phyloP scores from a whole-genome alignment of 1,140 invertebrate species.

The Sesamia nonagrioides region DNA sequence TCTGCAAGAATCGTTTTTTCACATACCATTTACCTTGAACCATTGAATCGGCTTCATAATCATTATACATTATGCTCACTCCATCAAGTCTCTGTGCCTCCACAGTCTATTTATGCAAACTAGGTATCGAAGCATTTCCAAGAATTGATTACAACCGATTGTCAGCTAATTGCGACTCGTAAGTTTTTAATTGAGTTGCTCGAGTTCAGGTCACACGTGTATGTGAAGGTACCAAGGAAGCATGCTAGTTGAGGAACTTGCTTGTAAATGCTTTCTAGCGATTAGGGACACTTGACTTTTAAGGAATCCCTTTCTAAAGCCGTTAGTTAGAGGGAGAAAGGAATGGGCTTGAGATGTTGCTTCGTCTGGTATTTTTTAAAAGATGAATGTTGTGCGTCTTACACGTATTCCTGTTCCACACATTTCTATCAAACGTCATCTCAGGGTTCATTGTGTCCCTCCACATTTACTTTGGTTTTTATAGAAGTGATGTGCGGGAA shows the following conservation, averaged over 20 bases:
- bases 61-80: neutral
- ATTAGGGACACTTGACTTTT: neutral
- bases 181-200: neutral
- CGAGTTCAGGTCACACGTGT: neutral
- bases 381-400: too few relatives aligned
- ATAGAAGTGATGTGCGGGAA: too few relatives aligned
- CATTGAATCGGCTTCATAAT: neutral
- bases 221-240: neutral
- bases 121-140: neutral
- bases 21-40: neutral
- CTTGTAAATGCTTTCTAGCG: neutral
- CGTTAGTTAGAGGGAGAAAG: neutral
- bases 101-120: neutral
- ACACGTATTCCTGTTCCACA: too few relatives aligned
- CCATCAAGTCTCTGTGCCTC: too few relatives aligned
- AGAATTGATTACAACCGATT: conserved; percentile 34
- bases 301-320: neutral
- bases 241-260: neutral
- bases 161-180: conserved; percentile 4
- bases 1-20: neutral
- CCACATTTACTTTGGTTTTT: too few relatives aligned
- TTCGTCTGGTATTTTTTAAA: too few relatives aligned
- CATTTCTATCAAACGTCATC: too few relatives aligned
- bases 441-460: too few relatives aligned
- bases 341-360: too few relatives aligned